phyloP scores from a whole-genome alignment of 1,140 invertebrate genomes.

The Aphelenchoides fujianensis region DNA sequence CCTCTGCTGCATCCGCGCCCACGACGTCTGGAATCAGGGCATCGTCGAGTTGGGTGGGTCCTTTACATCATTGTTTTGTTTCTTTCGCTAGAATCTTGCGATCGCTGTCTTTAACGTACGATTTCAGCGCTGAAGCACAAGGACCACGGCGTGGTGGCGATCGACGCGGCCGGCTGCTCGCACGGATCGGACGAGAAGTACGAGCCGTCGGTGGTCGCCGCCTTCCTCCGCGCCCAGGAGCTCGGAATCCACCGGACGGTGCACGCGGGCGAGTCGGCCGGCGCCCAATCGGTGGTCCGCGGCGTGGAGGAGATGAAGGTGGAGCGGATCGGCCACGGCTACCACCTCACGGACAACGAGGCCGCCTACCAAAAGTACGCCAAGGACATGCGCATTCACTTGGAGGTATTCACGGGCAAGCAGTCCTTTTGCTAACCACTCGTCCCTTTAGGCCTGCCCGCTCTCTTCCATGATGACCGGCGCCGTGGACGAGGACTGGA shows the following conservation, averaged over 20 bases:
- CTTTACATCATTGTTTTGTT: no score
- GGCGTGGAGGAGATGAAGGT: constrained; percentile 67
- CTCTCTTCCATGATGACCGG: constrained; percentile 68
- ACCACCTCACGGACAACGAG: constrained; percentile 66
- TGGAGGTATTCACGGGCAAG: constrained; percentile 64
- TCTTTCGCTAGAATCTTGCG: no score
- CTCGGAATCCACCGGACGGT: constrained; percentile 67
- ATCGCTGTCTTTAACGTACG: constrained; percentile 13
- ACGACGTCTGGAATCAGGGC: constrained; percentile 65
- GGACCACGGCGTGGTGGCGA: constrained; percentile 67
- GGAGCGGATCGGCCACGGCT: constrained; percentile 70
- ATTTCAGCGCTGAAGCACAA: constrained; percentile 41
- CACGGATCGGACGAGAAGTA: constrained; percentile 63
- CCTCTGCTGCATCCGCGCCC: constrained; percentile 57
- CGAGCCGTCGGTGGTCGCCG: constrained; percentile 54
- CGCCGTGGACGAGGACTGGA: constrained; percentile 61
- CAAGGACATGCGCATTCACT: constrained; percentile 64
- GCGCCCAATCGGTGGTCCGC: constrained; percentile 63
- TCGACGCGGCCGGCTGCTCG: constrained; percentile 68
- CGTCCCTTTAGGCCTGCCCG: constrained; percentile 64
- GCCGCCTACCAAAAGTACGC: constrained; percentile 64
- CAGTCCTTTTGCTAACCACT: not conserved
- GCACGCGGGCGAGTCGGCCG: constrained; percentile 68
- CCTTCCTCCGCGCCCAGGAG: constrained; percentile 62
- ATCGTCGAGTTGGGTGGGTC: constrained; percentile 66